These are phyloP conservation scores for Carcharodon carcharias DNA, from an alignment of 2,797 vertebrate genomes.

Conservation along the genomic window DNA sequence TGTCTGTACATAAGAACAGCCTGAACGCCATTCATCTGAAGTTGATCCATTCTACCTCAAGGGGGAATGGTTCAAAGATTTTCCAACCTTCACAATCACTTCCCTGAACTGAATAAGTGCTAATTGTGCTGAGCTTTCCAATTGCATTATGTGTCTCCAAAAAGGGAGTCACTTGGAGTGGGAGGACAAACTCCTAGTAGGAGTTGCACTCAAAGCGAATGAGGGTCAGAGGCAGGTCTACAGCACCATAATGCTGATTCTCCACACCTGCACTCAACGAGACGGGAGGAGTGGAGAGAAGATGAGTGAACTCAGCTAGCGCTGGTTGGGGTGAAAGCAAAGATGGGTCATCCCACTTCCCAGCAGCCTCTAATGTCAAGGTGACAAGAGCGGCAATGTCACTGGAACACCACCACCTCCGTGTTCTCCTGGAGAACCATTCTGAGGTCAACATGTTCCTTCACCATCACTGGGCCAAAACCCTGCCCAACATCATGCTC, in stretches of 20 bases:
- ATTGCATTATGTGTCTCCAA: neutral
- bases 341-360: neutral
- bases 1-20: neutral
- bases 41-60: neutral
- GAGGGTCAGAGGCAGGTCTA: neutral
- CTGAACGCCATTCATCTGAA: neutral
- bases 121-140: neutral
- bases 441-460: neutral
- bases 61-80: neutral
- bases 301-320: no score
- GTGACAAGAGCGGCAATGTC: neutral
- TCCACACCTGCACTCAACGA: neutral
- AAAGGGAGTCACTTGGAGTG: no score
- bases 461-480: neutral
- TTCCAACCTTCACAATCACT: neutral
- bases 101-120: neutral
- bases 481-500: neutral
- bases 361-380: neutral
- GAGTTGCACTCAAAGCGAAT: neutral
- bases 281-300: neutral
- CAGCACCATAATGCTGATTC: no score
- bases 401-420: neutral
- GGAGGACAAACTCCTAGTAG: neutral
- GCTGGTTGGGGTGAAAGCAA: neutral
- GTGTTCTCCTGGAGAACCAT: neutral